A percentile compares a stretch with the other conserved stretches of the same genome.
These are phyloP conservation scores for Linnaemya tessellans DNA, from an alignment of 2,888 invertebrate species.

Conservation along the genomic window DNA sequence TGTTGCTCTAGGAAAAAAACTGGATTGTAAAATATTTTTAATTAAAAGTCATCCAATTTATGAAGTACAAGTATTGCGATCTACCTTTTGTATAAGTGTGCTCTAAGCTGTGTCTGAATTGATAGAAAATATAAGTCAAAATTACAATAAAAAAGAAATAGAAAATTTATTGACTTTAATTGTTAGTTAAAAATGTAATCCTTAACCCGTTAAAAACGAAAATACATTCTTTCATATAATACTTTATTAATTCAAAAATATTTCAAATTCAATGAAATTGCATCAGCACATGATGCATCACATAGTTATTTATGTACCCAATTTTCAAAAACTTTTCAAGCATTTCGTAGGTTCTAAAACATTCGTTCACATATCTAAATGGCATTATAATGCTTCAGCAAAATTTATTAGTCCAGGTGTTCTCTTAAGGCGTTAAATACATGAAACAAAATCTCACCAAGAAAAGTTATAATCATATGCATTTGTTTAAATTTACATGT, in stretches of 20 bases:
- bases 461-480: conserved; percentile 26
- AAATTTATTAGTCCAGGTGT: background rate
- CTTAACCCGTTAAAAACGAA: conserved; percentile 40
- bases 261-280: background rate
- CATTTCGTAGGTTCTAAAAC: too few relatives aligned
- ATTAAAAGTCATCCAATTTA: conserved; percentile 49
- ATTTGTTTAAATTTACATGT: conserved; percentile 53
- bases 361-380: background rate
- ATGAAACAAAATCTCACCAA: background rate
- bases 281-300: background rate
- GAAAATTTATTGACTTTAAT: conserved; percentile 61
- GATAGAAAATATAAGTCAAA: conserved; percentile 32
- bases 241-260: too few relatives aligned
- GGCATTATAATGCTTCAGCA: background rate
- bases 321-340: too few relatives aligned
- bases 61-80: background rate
- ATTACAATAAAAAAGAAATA: background rate
- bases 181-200: conserved; percentile 52
- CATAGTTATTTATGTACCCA: too few relatives aligned
- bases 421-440: conserved; percentile 34
- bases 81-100: conserved; percentile 39
- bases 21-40: conserved; percentile 42
- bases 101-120: conserved; percentile 43
- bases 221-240: background rate
- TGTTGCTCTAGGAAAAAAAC: conserved; percentile 34